A percentile compares a stretch with the other conserved stretches of the same genome.
These are phyloP conservation scores for Heliangelus exortis DNA, from an alignment of 2,797 vertebrate species.

Conservation along the genomic window DNA sequence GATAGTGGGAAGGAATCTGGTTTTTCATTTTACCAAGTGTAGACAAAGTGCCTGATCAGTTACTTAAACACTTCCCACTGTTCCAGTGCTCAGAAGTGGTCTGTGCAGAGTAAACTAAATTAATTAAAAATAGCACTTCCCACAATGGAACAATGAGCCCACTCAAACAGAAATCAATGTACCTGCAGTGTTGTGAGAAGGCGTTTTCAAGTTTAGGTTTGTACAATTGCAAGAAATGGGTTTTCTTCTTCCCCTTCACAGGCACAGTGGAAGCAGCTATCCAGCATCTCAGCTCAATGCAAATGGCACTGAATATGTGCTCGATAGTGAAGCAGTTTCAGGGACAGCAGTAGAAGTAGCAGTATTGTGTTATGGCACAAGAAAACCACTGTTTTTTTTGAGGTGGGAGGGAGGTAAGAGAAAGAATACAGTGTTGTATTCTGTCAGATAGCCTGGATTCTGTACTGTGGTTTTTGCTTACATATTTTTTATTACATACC, in stretches of 20 bases:
- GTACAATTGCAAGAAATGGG: not conserved
- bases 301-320: not conserved
- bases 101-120: constrained; percentile 36
- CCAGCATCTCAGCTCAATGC: not conserved
- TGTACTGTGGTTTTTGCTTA: not conserved
- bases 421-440: not conserved
- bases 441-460: not conserved
- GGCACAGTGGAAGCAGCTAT: not conserved
- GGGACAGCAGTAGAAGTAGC: not conserved
- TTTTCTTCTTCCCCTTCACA: not conserved
- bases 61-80: constrained; percentile 29
- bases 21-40: constrained; percentile 22
- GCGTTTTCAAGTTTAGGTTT: not conserved
- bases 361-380: not conserved
- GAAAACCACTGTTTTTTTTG: not conserved
- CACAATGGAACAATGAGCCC: not conserved
- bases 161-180: not conserved
- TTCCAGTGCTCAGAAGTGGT: not conserved
- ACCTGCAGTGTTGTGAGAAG: not conserved
- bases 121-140: not conserved
- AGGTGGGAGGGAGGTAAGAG: not conserved
- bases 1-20: constrained; percentile 37
- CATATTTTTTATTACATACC: not conserved
- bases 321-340: not conserved
- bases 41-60: constrained; percentile 36